Percentiles rank a stretch among this genome's conserved stretches.
Evolutionary conservation across 2,888 invertebrate genomes (phyloP).

Genomic region (Tinea semifulvella): DNA sequence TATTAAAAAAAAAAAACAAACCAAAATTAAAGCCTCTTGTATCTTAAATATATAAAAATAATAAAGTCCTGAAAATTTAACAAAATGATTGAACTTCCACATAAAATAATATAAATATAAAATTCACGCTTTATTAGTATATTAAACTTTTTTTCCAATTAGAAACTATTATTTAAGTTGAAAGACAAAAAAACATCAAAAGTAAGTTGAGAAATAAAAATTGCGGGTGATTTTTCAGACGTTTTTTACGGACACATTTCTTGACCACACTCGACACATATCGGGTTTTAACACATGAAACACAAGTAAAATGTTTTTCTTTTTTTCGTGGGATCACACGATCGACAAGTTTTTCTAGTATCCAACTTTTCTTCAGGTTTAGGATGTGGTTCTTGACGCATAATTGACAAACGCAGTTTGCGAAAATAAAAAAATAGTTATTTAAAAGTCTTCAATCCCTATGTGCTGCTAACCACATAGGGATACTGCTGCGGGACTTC

Average conservation of each 20-base stretch:
- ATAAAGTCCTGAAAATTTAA: background rate
- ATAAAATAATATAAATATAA: background rate
- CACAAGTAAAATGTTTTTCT: too few species aligned
- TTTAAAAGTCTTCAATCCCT: too few species aligned
- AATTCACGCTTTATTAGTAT: background rate
- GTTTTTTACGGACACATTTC: background rate
- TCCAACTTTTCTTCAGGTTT: too few species aligned
- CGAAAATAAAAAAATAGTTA: too few species aligned
- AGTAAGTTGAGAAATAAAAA: background rate
- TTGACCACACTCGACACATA: background rate
- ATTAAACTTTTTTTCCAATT: background rate
- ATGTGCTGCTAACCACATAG: too few species aligned
- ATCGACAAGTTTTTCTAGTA: too few species aligned
- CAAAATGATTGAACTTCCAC: background rate
- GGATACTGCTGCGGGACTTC: too few species aligned
- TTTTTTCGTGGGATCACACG: too few species aligned
- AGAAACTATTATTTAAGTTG: background rate
- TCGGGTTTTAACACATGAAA: too few species aligned
- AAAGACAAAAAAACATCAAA: background rate
- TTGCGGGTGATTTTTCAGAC: background rate
- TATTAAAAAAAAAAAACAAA: background rate
- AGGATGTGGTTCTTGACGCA: too few species aligned
- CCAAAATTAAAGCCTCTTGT: background rate
- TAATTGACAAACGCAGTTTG: too few species aligned
- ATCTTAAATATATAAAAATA: background rate